Percentiles rank a stretch among this genome's conserved stretches.
Evolutionary conservation across 1,140 invertebrate genomes (phyloP).

Genomic region (Anoplolepis gracilipes): DNA sequence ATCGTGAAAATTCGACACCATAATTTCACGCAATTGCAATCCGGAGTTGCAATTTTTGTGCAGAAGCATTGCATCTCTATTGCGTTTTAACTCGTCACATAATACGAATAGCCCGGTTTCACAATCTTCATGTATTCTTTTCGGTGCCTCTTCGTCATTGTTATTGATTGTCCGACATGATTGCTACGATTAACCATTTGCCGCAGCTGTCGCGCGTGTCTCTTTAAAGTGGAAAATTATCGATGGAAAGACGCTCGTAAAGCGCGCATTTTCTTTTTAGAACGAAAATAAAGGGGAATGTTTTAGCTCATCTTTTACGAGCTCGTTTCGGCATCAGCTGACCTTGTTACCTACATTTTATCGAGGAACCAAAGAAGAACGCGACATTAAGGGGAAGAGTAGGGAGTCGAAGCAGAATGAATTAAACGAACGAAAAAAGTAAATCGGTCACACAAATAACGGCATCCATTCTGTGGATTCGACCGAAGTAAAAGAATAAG

Average conservation of each 20-base stretch:
- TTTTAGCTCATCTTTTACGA: slow-evolving; percentile 31
- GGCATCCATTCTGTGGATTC: slow-evolving; percentile 44
- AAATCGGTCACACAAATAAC: slow-evolving; percentile 69
- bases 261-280: background rate
- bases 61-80: too few species aligned
- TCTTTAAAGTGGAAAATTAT: slow-evolving; percentile 24
- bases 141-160: background rate
- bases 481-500: background rate
- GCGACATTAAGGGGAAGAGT: background rate
- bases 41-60: background rate
- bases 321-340: slow-evolving; percentile 47
- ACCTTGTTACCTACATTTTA: slow-evolving; percentile 69
- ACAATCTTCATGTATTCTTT: background rate
- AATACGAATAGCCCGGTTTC: background rate
- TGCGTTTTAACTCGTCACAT: background rate
- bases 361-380: slow-evolving; percentile 18
- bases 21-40: background rate
- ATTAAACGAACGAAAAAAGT: slow-evolving; percentile 58
- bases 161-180: slow-evolving; percentile 18
- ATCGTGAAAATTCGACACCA: background rate
- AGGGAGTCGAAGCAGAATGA: background rate
- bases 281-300: background rate
- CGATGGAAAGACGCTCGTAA: background rate
- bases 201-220: background rate
- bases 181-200: background rate